phyloP scores from a whole-genome alignment of 1,140 invertebrate genomes.

The Dysdera silvatica region DNA sequence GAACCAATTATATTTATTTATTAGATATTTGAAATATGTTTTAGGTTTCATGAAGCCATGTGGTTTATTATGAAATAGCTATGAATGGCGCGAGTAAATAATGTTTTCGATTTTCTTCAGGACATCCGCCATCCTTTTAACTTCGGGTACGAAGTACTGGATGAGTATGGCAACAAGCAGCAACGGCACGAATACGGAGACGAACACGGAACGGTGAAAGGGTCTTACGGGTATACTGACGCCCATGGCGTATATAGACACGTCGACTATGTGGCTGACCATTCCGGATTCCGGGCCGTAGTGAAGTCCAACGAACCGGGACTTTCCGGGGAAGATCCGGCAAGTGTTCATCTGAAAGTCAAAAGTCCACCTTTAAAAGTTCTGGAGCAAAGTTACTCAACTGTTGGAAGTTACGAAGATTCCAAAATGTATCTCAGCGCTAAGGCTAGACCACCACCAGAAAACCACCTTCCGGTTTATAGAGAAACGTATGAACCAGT shows the following conservation, averaged over 20 bases:
- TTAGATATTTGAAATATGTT: no score
- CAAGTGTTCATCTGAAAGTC: conserved; percentile 8
- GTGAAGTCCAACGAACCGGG: conserved; percentile 33
- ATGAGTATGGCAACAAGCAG: conserved; percentile 27
- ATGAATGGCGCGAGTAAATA: no score
- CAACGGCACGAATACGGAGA: conserved; percentile 27
- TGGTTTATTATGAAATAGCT: no score
- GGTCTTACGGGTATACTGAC: conserved; percentile 26
- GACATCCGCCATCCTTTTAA: conserved; percentile 26
- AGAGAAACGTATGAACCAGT: no score
- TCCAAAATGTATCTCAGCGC: conserved; percentile 10
- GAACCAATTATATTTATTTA: no score
- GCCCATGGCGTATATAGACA: conserved; percentile 19
- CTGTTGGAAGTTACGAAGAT: background rate
- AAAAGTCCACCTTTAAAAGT: conserved; percentile 13
- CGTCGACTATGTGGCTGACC: conserved; percentile 32
- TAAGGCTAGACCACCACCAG: background rate
- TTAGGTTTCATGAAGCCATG: no score
- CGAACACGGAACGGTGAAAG: conserved; percentile 27
- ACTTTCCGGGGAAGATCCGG: conserved; percentile 15
- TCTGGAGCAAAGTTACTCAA: background rate
- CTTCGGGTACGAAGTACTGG: conserved; percentile 28
- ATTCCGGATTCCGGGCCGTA: conserved; percentile 31
- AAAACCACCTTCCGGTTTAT: no score
- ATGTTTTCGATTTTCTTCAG: background rate